These are phyloP conservation scores for Brachirus orientalis DNA, from an alignment of 2,113 vertebrate genomes.

Conservation along the genomic window DNA sequence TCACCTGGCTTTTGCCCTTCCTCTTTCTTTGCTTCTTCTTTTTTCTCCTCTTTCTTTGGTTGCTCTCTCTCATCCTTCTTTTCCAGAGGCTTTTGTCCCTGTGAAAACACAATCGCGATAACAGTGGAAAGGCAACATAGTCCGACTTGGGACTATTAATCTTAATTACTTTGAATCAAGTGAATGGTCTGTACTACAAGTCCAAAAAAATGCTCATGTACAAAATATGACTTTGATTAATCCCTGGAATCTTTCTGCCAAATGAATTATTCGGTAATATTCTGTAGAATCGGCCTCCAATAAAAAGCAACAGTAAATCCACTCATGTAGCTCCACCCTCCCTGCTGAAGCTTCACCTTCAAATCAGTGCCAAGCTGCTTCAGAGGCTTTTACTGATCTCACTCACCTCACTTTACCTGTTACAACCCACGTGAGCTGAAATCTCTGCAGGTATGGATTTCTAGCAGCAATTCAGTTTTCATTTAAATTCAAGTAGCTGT, in stretches of 20 bases:
- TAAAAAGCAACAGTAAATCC: conserved; percentile 2
- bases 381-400: conserved; percentile 24
- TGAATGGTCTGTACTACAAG: neutral
- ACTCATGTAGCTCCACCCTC: neutral
- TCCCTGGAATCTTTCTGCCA: neutral
- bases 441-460: too few species aligned
- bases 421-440: neutral
- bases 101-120: conserved; percentile 13
- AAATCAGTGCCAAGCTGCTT: conserved; percentile 38
- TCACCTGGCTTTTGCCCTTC: conserved; percentile 58
- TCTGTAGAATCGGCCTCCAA: neutral
- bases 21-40: conserved; percentile 4
- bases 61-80: conserved; percentile 50
- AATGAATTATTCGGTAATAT: too few species aligned
- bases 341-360: neutral
- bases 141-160: neutral
- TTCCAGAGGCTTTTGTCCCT: conserved; percentile 62
- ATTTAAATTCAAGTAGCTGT: too few species aligned
- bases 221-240: neutral
- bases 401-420: neutral
- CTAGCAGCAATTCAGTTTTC: too few species aligned
- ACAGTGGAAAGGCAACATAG: neutral
- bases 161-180: neutral
- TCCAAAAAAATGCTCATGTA: neutral
- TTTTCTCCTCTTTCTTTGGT: conserved; percentile 9